Conservation (phyloP, 35 echinoderm and acorn worm species). For the Heliocidaris erythrogramma region DNA sequence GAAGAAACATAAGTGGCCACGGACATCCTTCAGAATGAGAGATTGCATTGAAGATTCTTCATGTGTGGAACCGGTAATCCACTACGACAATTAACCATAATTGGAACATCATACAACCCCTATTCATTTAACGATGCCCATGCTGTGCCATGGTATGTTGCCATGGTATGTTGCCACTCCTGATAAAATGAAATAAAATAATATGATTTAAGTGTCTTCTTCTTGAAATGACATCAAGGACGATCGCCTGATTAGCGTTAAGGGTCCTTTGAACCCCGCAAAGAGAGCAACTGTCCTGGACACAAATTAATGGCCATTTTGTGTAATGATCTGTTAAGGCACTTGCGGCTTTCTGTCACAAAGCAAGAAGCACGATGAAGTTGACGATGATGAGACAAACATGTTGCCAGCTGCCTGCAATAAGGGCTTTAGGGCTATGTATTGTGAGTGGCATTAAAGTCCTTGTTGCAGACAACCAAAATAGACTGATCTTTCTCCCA, state of each 20-base stretch:
- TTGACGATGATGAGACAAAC: slow-evolving; percentile 1
- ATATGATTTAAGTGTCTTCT: background rate
- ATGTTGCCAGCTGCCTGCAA: background rate
- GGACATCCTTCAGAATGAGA: background rate
- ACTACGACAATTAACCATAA: background rate
- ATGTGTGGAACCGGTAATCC: background rate
- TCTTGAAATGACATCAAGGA: background rate
- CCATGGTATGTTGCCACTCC: background rate
- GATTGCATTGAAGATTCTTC: background rate
- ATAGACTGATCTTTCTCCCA: background rate
- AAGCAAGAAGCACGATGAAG: background rate
- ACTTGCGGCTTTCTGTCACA: background rate
- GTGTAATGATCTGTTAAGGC: background rate
- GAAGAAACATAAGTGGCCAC: background rate
- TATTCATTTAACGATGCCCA: background rate
- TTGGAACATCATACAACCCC: background rate
- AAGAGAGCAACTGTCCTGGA: background rate
- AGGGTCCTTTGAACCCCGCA: background rate
- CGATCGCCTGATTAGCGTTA: background rate
- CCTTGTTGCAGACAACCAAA: background rate
- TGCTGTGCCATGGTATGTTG: background rate
- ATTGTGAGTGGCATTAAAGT: background rate
- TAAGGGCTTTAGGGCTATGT: background rate
- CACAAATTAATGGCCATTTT: background rate
- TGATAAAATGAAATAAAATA: background rate